Conservation (phyloP, 2,888 invertebrate genomes). For the Synergus japonicus region DNA sequence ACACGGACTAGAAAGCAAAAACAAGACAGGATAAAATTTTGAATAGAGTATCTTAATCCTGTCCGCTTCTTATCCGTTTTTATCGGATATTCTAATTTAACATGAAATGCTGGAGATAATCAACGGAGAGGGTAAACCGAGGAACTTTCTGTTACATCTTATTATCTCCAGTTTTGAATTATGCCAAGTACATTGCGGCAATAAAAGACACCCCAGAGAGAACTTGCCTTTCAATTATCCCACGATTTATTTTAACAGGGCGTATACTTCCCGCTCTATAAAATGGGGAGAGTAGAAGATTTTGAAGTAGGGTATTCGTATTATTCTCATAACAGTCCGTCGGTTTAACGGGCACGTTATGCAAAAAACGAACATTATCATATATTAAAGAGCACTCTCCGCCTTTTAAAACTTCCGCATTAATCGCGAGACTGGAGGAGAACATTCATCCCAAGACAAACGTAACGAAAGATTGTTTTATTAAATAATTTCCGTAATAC, state of each 20-base stretch:
- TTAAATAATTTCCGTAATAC: conserved; percentile 19
- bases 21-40: too few relatives aligned
- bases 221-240: conserved; percentile 40
- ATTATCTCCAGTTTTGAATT: neutral
- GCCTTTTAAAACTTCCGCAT: conserved; percentile 10
- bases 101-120: neutral
- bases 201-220: conserved; percentile 26
- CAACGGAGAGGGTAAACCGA: neutral
- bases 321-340: conserved; percentile 38
- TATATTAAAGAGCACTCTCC: conserved; percentile 28
- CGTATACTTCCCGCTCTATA: conserved; percentile 24
- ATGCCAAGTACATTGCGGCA: neutral
- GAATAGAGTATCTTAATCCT: too few relatives aligned
- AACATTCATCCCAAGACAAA: conserved; percentile 22
- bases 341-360: conserved; percentile 37
- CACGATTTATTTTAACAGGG: conserved; percentile 32
- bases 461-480: conserved; percentile 2
- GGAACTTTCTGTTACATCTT: neutral
- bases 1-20: too few relatives aligned
- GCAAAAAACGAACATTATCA: conserved; percentile 41
- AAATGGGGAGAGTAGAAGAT: conserved; percentile 17
- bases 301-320: conserved; percentile 22
- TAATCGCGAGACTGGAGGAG: conserved; percentile 15
- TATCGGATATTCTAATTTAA: too few relatives aligned
- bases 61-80: too few relatives aligned